A percentile compares a stretch with the other conserved stretches of the same genome.
phyloP scores from a whole-genome alignment of 2,113 vertebrate genomes.

The Semnornis frantzii region DNA sequence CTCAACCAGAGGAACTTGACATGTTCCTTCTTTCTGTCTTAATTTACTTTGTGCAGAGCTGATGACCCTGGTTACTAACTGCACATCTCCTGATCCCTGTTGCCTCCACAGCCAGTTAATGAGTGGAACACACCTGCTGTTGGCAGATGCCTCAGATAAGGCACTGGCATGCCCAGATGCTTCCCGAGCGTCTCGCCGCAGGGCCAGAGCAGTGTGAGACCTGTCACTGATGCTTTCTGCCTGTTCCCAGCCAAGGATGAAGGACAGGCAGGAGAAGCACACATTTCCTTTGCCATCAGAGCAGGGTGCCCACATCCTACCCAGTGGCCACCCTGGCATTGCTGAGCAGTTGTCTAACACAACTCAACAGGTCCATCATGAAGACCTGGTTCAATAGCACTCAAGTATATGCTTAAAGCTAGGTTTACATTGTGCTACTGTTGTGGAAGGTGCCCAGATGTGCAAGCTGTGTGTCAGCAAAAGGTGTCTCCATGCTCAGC shows the following conservation, averaged over 20 bases:
- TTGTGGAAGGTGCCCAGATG: neutral
- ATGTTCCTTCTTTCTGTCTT: slow-evolving; percentile 1
- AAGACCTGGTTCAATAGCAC: neutral
- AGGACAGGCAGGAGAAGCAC: neutral
- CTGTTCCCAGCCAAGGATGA: neutral
- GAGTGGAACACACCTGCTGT: neutral
- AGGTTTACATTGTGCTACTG: neutral
- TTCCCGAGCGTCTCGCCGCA: fast-evolving
- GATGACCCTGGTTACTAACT: neutral
- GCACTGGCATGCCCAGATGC: neutral
- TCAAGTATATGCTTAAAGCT: fast-evolving
- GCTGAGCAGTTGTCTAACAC: neutral
- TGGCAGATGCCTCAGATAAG: neutral
- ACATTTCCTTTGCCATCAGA: neutral
- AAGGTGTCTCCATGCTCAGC: neutral
- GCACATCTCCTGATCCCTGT: neutral
- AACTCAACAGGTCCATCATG: neutral
- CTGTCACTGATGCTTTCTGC: neutral
- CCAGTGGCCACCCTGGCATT: neutral
- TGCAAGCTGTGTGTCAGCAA: neutral
- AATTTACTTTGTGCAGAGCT: neutral
- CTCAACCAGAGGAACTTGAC: neutral
- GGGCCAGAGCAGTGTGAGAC: fast-evolving
- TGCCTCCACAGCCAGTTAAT: neutral
- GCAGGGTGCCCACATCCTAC: neutral